Evolutionary conservation across 2,888 invertebrate species (phyloP).

Genomic region (Oligia strigilis): DNA sequence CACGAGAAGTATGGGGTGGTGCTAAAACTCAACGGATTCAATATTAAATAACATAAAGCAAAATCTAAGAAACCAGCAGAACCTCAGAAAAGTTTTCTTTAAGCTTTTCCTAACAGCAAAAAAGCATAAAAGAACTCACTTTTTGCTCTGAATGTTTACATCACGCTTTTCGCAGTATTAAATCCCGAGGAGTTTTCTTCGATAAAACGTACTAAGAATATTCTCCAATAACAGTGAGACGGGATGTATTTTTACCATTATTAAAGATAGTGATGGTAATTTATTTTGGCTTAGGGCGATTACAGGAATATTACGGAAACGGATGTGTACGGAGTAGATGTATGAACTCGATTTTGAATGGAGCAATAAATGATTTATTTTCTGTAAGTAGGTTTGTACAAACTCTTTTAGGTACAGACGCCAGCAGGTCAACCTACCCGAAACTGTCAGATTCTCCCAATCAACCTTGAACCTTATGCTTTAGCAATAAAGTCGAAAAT

Average conservation of each 20-base stretch:
- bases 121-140: not conserved
- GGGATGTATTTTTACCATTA: constrained; percentile 11
- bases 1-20: too few species aligned
- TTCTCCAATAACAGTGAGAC: constrained; percentile 13
- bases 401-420: too few species aligned
- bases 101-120: not conserved
- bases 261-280: not conserved
- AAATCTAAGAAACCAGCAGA: not conserved
- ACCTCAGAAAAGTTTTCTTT: constrained; percentile 10
- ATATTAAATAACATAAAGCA: not conserved
- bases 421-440: too few species aligned
- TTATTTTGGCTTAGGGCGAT: constrained; percentile 19
- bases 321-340: not conserved
- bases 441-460: too few species aligned
- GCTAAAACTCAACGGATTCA: not conserved
- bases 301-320: not conserved
- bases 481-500: too few species aligned
- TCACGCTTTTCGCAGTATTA: constrained; percentile 21
- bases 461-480: too few species aligned
- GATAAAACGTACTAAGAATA: constrained; percentile 24
- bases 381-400: too few species aligned
- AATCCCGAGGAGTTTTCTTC: constrained; percentile 6
- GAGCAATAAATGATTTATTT: too few species aligned
- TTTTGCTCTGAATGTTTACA: constrained; percentile 29
- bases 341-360: not conserved